phyloP scores from a whole-genome alignment of 1,140 invertebrate species.

The Oreohelix idahoensis region DNA sequence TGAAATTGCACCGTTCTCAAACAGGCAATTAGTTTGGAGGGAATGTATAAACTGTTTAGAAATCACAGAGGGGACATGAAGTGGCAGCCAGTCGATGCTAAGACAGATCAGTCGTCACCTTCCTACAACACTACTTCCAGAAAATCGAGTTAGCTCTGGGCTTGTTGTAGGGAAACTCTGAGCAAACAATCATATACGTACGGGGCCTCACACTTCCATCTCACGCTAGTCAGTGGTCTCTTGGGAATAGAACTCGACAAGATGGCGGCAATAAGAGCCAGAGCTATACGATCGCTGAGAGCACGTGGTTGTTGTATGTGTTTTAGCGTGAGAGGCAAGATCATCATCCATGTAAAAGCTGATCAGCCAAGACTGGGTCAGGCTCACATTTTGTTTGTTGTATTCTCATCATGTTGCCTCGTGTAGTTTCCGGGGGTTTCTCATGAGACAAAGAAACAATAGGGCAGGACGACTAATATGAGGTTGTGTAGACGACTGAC shows the following conservation, averaged over 20 bases:
- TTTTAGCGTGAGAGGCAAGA: too few relatives aligned
- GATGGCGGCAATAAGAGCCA: too few relatives aligned
- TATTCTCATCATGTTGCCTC: too few relatives aligned
- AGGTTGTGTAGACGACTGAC: too few relatives aligned
- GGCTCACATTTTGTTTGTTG: too few relatives aligned
- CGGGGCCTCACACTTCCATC: conserved; percentile 1
- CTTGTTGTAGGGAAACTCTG: conserved; percentile 31
- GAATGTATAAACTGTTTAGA: conserved; percentile 53
- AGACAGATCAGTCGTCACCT: conserved; percentile 24
- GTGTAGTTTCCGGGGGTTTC: too few relatives aligned
- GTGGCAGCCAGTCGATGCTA: conserved; percentile 35
- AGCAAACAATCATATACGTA: conserved; percentile 36
- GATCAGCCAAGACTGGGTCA: too few relatives aligned
- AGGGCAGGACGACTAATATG: too few relatives aligned
- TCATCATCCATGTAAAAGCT: too few relatives aligned
- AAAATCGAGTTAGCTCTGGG: conserved; percentile 25
- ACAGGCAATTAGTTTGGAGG: conserved; percentile 46
- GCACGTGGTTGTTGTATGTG: too few relatives aligned
- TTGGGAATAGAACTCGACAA: conserved; percentile 37
- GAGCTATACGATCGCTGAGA: too few relatives aligned
- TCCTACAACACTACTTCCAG: neutral
- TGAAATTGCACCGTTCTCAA: conserved; percentile 39
- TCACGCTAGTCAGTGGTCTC: neutral
- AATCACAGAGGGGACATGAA: conserved; percentile 45
- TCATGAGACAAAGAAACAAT: too few relatives aligned